Base-by-base conservation (phyloP, 2,113 vertebrate genomes). In the Mormoops blainvillei region DNA sequence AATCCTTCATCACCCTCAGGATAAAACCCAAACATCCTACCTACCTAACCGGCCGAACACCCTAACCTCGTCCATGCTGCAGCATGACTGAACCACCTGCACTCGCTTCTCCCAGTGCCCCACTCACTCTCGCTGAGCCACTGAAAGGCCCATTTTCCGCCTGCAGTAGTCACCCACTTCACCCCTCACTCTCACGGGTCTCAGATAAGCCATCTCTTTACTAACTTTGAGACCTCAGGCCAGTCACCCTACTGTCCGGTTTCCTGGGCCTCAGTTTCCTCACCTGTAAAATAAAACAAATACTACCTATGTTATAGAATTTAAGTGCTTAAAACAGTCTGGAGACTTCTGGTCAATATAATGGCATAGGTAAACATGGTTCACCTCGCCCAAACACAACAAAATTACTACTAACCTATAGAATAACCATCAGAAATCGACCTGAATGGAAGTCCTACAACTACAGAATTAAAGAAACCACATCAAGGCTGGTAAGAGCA, bases 201-300 rank as follows among this genome's bases (percentile, higher is more conserved):
- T 88, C 65, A 48, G 63, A 52, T 41, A 85, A 96, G 56, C 45
- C 54, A 52, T 78, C 48, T 58, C 19, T 91, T 73, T 38, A 36
- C 87, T 48, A 84, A 78, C 85, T 97, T 54, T 61, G 88, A 86
- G 43, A 74, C 70, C 52, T 52, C 56, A 24, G 16, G 61, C 41
- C 61, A 82, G 65, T 94, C 68, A 78, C 54, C 78, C 71, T 26
- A 83, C 54, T 61, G 16, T 22, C 41, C 18, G 54, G 58, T 68
- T 78, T 77, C 31, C 83, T 52, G 33, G 36, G 71, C 71, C 87
- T 94, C 94, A 87, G 56, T 84, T 76, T 91, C 71, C 50, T 91
- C 54, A 74, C n/a, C 67, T 83, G 50, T 63, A 80, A 95, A 89
- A 87, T 58, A 70, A 74, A 90, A 41, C 43, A 56, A 77, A 43